Evolutionary conservation across 2,888 invertebrate genomes (phyloP).

Genomic region (Spialia ferax): DNA sequence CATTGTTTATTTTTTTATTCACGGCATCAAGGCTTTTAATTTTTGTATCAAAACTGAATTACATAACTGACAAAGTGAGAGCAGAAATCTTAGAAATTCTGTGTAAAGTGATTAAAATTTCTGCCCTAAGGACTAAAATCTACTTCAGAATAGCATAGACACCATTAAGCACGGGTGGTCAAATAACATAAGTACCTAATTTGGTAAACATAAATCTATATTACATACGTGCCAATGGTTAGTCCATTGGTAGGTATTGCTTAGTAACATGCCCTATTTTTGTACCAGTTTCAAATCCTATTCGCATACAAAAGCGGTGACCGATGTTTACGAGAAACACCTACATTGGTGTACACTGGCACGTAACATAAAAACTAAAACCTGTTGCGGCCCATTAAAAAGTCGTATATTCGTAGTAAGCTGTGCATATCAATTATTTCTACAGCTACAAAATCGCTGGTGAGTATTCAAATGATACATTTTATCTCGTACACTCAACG

Average conservation of each 20-base stretch:
- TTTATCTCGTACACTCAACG: slow-evolving; percentile 52
- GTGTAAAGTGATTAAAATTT: no score
- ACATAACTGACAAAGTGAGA: no score
- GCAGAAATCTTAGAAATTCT: no score
- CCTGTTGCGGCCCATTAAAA: slow-evolving; percentile 32
- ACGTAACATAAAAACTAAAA: slow-evolving; percentile 11
- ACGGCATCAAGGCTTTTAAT: no score
- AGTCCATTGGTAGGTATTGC: no score
- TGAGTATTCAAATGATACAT: slow-evolving; percentile 59
- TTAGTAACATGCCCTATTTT: not conserved
- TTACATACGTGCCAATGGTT: no score
- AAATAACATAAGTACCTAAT: no score
- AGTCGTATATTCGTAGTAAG: slow-evolving; percentile 25
- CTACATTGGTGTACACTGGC: not conserved
- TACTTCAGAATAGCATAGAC: no score
- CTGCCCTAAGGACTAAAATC: no score
- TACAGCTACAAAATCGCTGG: slow-evolving; percentile 22
- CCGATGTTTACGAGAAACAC: not conserved
- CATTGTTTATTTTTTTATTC: not conserved
- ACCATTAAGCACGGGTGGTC: no score
- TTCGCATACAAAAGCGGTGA: not conserved
- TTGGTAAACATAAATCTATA: no score
- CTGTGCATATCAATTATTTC: slow-evolving; percentile 42
- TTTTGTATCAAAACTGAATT: no score
- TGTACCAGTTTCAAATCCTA: not conserved